Percentiles rank a stretch among this genome's conserved stretches.
These are phyloP conservation scores for Motacilla tschutschensis DNA, from an alignment of 2,113 vertebrate genomes.

Conservation along the genomic window DNA sequence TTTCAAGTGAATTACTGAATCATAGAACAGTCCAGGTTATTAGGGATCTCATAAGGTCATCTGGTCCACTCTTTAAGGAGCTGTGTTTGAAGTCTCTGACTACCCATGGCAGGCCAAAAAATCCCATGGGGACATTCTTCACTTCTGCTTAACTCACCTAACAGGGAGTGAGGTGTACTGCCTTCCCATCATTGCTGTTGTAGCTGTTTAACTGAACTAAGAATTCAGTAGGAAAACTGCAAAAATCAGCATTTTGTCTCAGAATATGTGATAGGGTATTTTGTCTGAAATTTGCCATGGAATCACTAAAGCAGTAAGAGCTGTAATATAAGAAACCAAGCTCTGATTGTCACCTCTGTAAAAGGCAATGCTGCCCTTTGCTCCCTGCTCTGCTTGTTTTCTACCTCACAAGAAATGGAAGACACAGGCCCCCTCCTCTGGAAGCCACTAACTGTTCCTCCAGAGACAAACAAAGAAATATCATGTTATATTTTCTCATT, in stretches of 20 bases:
- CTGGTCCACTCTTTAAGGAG: not conserved
- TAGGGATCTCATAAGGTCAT: not conserved
- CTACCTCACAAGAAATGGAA: not conserved
- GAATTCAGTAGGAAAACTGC: not conserved
- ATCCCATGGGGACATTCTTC: not conserved
- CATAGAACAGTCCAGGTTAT: not conserved
- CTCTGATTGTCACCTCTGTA: not conserved
- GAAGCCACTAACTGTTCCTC: not conserved
- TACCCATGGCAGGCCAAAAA: not conserved
- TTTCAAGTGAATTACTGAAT: not conserved
- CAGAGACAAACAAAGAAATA: not conserved
- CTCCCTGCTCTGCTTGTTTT: not conserved
- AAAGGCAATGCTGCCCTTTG: not conserved
- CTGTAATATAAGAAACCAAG: not conserved
- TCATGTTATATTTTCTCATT: not conserved
- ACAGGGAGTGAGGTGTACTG: accelerated
- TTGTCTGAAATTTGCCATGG: not conserved
- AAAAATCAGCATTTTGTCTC: not conserved
- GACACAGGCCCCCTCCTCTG: not conserved
- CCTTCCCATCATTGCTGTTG: not conserved
- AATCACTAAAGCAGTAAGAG: not conserved
- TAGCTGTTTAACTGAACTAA: not conserved
- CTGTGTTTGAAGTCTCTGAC: not conserved
- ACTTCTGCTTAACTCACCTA: not conserved
- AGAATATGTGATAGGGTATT: not conserved